Evolutionary conservation across 2,888 invertebrate species (phyloP).

Genomic region (Ptilodon capucinus): DNA sequence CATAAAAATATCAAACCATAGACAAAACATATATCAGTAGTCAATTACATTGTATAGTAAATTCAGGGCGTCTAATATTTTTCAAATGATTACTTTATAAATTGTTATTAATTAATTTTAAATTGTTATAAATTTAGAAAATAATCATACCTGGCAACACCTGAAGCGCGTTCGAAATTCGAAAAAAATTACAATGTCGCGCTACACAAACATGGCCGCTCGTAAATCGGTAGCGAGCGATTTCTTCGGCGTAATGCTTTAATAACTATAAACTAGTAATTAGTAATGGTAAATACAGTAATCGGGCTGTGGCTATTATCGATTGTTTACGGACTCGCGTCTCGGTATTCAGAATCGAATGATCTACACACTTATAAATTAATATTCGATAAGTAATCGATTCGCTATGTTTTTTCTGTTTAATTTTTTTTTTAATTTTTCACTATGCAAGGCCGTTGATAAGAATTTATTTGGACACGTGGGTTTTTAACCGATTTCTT

Average conservation of each 20-base stretch:
- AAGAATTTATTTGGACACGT: constrained; percentile 17
- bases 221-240: constrained; percentile 73
- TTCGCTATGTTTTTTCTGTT: constrained; percentile 44
- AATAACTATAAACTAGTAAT: constrained; percentile 76
- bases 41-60: too few relatives aligned
- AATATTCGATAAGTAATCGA: constrained; percentile 56
- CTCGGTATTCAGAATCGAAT: constrained; percentile 33
- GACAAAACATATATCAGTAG: too few relatives aligned
- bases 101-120: too few relatives aligned
- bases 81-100: too few relatives aligned
- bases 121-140: constrained; percentile 6
- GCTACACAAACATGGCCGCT: constrained; percentile 65
- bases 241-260: constrained; percentile 67
- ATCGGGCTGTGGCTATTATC: constrained; percentile 55
- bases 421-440: constrained; percentile 8
- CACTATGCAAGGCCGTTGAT: constrained; percentile 23
- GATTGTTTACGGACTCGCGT: constrained; percentile 64
- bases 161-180: neutral
- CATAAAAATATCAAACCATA: too few relatives aligned
- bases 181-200: constrained; percentile 72
- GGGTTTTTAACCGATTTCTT: neutral
- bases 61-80: too few relatives aligned
- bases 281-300: constrained; percentile 69
- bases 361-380: constrained; percentile 39
- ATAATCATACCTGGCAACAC: neutral